Conservation (phyloP, 1,140 invertebrate species). For the Ylistrum balloti region DNA sequence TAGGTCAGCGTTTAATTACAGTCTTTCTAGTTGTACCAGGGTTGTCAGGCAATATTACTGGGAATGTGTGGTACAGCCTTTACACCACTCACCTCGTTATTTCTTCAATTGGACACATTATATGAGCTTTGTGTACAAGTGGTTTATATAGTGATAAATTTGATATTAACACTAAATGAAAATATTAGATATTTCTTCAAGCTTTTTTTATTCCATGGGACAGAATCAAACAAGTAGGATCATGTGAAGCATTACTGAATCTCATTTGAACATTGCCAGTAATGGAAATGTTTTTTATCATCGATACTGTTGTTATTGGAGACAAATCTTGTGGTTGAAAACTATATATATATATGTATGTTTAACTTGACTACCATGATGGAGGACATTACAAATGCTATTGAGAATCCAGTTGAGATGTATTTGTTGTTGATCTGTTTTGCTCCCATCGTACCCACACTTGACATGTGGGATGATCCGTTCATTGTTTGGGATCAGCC, state of each 20-base stretch:
- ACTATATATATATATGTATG: constrained; percentile 41
- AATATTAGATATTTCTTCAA: constrained; percentile 30
- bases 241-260: neutral
- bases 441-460: neutral
- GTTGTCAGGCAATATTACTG: neutral
- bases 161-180: neutral
- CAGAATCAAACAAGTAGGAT: neutral
- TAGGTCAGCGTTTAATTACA: neutral
- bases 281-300: constrained; percentile 28
- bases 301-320: constrained; percentile 20
- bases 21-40: constrained; percentile 32
- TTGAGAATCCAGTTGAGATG: constrained; percentile 38
- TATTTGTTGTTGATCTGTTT: constrained; percentile 41
- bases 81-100: neutral
- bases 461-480: neutral
- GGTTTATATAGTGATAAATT: neutral
- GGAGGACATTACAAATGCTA: neutral
- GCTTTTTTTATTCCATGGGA: neutral
- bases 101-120: constrained; percentile 10
- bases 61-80: neutral
- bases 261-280: neutral
- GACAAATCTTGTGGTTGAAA: neutral
- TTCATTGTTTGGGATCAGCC: neutral
- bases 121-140: neutral
- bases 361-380: neutral